A percentile compares a stretch with the other conserved stretches of the same genome.
Conservation (phyloP, 2,888 invertebrate genomes). For the Panzeria rudis region DNA sequence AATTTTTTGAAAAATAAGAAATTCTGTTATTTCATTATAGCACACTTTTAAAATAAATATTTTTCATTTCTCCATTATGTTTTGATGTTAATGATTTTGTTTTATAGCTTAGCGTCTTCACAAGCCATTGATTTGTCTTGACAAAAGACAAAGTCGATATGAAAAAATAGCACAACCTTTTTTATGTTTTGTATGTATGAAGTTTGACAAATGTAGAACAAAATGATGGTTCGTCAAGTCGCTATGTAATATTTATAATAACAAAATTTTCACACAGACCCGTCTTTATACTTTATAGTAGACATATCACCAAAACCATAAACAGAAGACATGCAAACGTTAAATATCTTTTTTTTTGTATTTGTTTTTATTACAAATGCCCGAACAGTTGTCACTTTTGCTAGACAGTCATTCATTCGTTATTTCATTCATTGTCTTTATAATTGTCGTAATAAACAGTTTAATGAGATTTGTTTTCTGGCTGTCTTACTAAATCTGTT, state of each 20-base stretch:
- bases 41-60: no score
- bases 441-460: conserved; percentile 56
- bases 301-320: conserved; percentile 14
- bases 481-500: conserved; percentile 40
- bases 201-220: no score
- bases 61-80: no score
- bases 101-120: no score
- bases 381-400: conserved; percentile 34
- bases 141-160: no score
- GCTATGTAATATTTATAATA: background rate
- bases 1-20: no score
- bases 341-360: background rate
- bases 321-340: background rate
- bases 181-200: no score
- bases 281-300: background rate
- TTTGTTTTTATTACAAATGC: conserved; percentile 43
- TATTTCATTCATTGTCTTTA: conserved; percentile 18
- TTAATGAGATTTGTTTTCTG: conserved; percentile 40
- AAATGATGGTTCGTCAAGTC: no score
- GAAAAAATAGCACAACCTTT: no score
- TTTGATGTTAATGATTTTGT: no score
- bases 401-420: conserved; percentile 13
- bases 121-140: no score
- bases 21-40: no score
- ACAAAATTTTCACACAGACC: background rate